Base-by-base conservation (phyloP, 2,888 invertebrate species). In the Alloscopus bannaensis region DNA sequence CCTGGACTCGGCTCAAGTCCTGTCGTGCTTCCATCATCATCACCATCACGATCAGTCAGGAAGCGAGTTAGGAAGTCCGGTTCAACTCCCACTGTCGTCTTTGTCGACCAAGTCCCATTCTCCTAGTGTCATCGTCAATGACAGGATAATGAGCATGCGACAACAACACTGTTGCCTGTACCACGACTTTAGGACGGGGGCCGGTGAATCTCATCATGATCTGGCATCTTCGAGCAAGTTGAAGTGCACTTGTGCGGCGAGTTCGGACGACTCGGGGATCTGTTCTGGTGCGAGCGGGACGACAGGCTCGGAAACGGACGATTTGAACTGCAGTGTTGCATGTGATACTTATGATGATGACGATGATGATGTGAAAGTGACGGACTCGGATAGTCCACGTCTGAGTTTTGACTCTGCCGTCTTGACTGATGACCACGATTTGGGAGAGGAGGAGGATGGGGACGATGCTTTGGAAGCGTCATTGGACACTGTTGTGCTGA, bases 1-100 rank as follows among this genome's bases (percentile, higher is more conserved):
- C 88, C 90, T 96, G 88, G 96, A 96, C 89, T 96, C 95, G 77
- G 96, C 95, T 80, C 91, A 83, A 60, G 80, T 83, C 6, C 66
- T 79, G 29, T 75, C 79, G 4, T 82, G 69, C 59, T 80, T 78
- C 26, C 60, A 60, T 29, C 60, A 60, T 24, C 60, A 60, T 24
- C 60, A 60, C 31, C 71, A 77, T 45, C 64, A 70, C 22, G 36
- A 47, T 24, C 36, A 60, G 24, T 20, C 68, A 28, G 64, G 68
- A 28, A 77, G 71, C 11, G 73, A 64, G 13, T 36, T 83, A 13
- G 80, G 81, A 24, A 82, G 82, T 78, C 77, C 84, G 18, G 68
- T 80, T 28, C 81, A 80, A 28, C 70, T 81, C 11, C 78, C 76
- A 36, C 79, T 80, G n/a, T 36, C 55, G 16, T 57, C 81, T 24